Base-by-base conservation (phyloP, 2,888 invertebrate genomes). In the Drosophila setosimentum region DNA sequence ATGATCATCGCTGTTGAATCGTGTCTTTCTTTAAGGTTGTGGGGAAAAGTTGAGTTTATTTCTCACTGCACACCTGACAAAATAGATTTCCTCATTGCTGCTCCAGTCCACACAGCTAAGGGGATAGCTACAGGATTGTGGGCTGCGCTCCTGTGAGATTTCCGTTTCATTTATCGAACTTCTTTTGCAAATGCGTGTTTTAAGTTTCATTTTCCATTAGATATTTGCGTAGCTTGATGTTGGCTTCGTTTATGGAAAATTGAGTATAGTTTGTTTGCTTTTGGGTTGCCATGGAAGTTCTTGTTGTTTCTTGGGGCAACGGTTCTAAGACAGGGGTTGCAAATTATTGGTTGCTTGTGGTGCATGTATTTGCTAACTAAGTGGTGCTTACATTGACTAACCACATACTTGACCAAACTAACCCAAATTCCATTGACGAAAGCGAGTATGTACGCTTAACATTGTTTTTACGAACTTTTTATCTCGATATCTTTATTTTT, bases 81-180 rank as follows among this genome's bases (percentile, higher is more conserved):
- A 98, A 93, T 96, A 97, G 55, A 98, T 96, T 93, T 99, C 99
- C 93, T 99, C 99, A 33, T 97, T 96, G 83, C 96, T 97, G 92
- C 96, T 97, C 99, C 99, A 99, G 80, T 97, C 97, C 18, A 98
- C 96, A 92, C 98, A 98, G 71, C 97, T 96, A 16, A 98, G 96
- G n/a, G 97, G 95, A 84, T 96, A 96, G 73, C 94, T 94, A 21
- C 18, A 33, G 33, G 58, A 92, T 13, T 59, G 64, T n/a, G 42
- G 18, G 18, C 24, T 48, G 10, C 49, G 64, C 11, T 78, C 60
- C 21, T 72, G 66, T 2, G 68, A 0, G 1, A n/a, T 18, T 32
- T 89, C 89, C 1, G 45, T 13, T 24, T 76, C 73, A 35, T 80
- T 87, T 7, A 86, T 96, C 67, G 96, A 95, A 27, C 96, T 95